Evolutionary conservation across 2,888 invertebrate genomes (phyloP).

Genomic region (Calameuta filiformis): DNA sequence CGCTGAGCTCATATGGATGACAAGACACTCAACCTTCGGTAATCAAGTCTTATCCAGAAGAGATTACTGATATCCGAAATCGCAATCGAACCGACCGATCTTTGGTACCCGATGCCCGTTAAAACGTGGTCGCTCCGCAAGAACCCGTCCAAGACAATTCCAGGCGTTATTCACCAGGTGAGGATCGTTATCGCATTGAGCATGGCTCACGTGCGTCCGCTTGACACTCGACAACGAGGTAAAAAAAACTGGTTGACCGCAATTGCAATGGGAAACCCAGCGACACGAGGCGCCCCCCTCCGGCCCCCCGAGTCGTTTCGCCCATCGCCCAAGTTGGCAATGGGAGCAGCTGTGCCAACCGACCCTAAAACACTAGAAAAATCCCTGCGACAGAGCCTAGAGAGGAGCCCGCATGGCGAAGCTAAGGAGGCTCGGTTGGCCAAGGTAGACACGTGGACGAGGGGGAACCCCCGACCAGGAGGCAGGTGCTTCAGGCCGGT

Average conservation of each 20-base stretch:
- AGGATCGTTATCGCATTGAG: background rate
- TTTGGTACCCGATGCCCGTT: background rate
- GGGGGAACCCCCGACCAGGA: no score
- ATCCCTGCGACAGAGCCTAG: background rate
- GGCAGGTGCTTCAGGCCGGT: background rate
- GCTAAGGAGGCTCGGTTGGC: no score
- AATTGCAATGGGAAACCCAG: background rate
- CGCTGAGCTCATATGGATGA: background rate
- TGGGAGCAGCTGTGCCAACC: background rate
- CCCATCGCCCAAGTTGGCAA: background rate
- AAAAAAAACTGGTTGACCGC: background rate
- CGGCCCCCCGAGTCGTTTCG: background rate
- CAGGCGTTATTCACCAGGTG: background rate
- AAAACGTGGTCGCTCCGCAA: background rate
- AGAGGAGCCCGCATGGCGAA: background rate
- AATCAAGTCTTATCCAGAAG: background rate
- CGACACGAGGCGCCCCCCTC: background rate
- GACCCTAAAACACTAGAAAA: background rate
- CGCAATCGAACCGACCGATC: background rate
- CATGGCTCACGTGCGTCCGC: background rate
- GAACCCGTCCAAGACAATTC: background rate
- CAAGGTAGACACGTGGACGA: no score
- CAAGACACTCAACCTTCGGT: background rate
- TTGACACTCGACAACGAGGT: background rate
- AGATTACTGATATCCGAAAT: background rate